A percentile compares a stretch with the other conserved stretches of the same genome.
phyloP scores from a whole-genome alignment of 1,140 invertebrate species.

The Phymorhynchus buccinoides region DNA sequence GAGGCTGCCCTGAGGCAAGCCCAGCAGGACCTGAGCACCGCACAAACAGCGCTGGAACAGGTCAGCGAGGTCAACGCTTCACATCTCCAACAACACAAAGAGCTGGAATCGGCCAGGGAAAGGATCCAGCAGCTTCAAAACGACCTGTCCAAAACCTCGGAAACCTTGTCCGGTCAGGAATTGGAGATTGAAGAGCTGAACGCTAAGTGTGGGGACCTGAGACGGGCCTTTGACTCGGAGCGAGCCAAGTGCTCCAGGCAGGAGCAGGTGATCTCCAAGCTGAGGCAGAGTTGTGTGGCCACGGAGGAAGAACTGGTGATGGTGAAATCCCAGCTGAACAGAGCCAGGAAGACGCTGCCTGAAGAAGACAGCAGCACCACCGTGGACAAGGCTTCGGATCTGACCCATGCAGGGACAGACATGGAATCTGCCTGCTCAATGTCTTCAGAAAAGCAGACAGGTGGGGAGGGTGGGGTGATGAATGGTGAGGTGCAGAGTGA shows the following conservation, averaged over 20 bases:
- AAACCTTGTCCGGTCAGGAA: constrained; percentile 50
- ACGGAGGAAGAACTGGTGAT: constrained; percentile 56
- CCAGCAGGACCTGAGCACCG: not conserved
- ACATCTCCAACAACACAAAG: constrained; percentile 50
- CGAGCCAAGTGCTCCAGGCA: constrained; percentile 43
- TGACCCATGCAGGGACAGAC: too few relatives aligned
- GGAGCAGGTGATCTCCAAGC: constrained; percentile 49
- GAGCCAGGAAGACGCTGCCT: constrained; percentile 47
- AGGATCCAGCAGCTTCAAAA: constrained; percentile 49
- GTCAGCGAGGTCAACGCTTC: constrained; percentile 41
- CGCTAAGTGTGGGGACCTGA: constrained; percentile 50
- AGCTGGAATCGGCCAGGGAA: constrained; percentile 39
- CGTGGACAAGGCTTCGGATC: constrained; percentile 31
- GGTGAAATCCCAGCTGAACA: constrained; percentile 47
- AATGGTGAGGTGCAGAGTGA: not conserved
- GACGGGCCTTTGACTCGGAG: constrained; percentile 46
- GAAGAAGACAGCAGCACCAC: constrained; percentile 45
- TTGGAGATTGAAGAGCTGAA: constrained; percentile 54
- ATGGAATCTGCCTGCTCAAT: constrained; percentile 20
- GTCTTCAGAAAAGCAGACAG: not conserved
- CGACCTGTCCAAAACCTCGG: constrained; percentile 37
- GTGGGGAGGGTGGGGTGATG: not conserved
- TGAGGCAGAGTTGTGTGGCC: constrained; percentile 49
- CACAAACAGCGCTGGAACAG: constrained; percentile 41
- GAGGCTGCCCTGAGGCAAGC: constrained; percentile 22